Base-by-base conservation (phyloP, 1,140 invertebrate species). In the Mylabris phalerata region DNA sequence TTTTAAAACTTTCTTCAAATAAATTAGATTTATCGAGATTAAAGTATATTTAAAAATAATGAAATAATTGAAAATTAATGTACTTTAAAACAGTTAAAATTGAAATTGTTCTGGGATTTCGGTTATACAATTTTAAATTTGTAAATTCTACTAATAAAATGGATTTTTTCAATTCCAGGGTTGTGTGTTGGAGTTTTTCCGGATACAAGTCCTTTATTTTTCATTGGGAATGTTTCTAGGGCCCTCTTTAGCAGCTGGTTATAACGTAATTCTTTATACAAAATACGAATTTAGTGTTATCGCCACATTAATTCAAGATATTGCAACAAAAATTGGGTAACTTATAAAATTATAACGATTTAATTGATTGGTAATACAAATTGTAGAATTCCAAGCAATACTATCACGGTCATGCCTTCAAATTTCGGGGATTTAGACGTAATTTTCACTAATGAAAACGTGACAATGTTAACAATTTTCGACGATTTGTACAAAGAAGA, bases 301-400 rank as follows among this genome's bases (percentile, higher is more conserved):
- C 43, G 63, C 60, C 7, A 11, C 55, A 32, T 57, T 69, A 10
- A 41, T 73, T 32, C 51, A 59, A 48, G 57, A 70, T 38, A 48
- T 73, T 26, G 63, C 67, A 50, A 27, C 25, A 52, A 60, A 66
- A 59, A 63, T 63, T 4, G 71, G 71, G 71, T 72, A 68, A 27
- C 41, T 40, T 39, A 13, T 47, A 40, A 2, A 27, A 49, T 40
- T 39, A 13, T 47, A 25, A 4, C 9, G 9, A 55, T n/a, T 19
- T 6, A 43, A 42, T 27, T n/a, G 32, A 25, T 55, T 24, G 40
- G 9, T 49, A 13, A 24, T 50, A 9, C 38, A 4, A 47, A 49
- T 62, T 60, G 60, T 49, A 68, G 67, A 27, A 50, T 68, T 39
- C 63, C 65, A 10, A 48, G 55, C 50, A 57, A 50, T 32, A 46